Percentiles rank a stretch among this genome's conserved stretches.
phyloP scores from a whole-genome alignment of 2,797 vertebrate genomes.

The Etheostoma perlongum region DNA sequence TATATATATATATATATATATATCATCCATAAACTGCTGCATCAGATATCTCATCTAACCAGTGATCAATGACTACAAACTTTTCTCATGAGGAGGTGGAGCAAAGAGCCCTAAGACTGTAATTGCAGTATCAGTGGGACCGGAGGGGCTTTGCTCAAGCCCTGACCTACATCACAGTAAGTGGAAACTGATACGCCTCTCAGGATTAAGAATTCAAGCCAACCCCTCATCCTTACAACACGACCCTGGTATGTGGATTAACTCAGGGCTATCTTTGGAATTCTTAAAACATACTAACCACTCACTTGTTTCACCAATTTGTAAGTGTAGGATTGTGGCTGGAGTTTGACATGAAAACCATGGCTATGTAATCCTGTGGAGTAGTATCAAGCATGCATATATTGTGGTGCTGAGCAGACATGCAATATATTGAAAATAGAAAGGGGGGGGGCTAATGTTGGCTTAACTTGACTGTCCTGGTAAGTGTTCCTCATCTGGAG shows the following conservation, averaged over 20 bases:
- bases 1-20: background rate
- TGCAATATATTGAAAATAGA: no score
- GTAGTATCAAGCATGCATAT: slow-evolving; percentile 8
- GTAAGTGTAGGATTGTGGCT: slow-evolving; percentile 33
- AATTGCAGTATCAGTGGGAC: slow-evolving; percentile 65
- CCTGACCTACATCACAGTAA: slow-evolving; percentile 81
- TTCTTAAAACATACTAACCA: slow-evolving; percentile 56
- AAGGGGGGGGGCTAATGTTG: slow-evolving; percentile 32
- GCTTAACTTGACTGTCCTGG: slow-evolving; percentile 40
- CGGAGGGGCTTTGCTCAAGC: slow-evolving; percentile 67
- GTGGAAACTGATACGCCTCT: slow-evolving; percentile 77
- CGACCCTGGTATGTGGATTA: slow-evolving; percentile 76
- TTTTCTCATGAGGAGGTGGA: slow-evolving; percentile 37
- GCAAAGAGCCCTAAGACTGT: slow-evolving; percentile 36
- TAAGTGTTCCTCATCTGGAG: slow-evolving; percentile 71
- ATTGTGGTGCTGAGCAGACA: slow-evolving; percentile 24
- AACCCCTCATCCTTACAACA: slow-evolving; percentile 66
- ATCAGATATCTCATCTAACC: slow-evolving; percentile 21
- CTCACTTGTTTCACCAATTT: slow-evolving; percentile 55
- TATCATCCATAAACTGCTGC: slow-evolving; percentile 7
- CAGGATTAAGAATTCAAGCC: slow-evolving; percentile 79
- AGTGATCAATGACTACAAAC: slow-evolving; percentile 51
- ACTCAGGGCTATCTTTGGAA: slow-evolving; percentile 73
- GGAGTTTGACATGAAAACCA: slow-evolving; percentile 20
- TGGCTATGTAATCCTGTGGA: slow-evolving; percentile 13